phyloP scores from a whole-genome alignment of 35 echinoderm and acorn worm genomes.

The Ophiothrix spiculata region DNA sequence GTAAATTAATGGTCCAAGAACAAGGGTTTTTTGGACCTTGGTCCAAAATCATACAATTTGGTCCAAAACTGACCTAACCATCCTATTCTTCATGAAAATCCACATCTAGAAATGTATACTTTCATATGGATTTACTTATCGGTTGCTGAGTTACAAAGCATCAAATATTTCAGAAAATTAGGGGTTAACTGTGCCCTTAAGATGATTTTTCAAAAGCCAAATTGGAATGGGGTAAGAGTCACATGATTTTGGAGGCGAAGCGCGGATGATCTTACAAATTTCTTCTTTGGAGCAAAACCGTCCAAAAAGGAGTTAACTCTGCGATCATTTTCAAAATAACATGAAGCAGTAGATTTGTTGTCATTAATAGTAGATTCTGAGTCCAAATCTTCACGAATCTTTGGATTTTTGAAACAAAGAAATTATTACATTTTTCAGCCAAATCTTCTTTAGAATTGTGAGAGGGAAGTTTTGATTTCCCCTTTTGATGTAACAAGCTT shows the following conservation, averaged over 20 bases:
- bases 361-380: background rate
- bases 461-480: background rate
- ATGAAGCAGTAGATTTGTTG: background rate
- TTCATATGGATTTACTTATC: too few species aligned
- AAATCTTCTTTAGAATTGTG: background rate
- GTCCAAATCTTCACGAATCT: background rate
- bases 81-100: too few species aligned
- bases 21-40: too few species aligned
- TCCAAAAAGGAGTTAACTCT: background rate
- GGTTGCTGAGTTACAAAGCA: too few species aligned
- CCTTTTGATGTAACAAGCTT: background rate
- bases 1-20: too few species aligned
- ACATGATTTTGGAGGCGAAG: constrained; percentile 6
- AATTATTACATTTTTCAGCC: background rate
- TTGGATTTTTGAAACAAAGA: background rate
- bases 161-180: too few species aligned
- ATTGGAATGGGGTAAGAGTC: background rate
- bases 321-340: background rate
- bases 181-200: too few species aligned
- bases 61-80: too few species aligned
- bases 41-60: too few species aligned
- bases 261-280: background rate
- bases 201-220: background rate
- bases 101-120: too few species aligned
- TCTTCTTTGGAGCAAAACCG: background rate